Percentiles rank a stretch among this genome's conserved stretches.
phyloP scores from a whole-genome alignment of 2,888 invertebrate genomes.

The Dynastes grantii region DNA sequence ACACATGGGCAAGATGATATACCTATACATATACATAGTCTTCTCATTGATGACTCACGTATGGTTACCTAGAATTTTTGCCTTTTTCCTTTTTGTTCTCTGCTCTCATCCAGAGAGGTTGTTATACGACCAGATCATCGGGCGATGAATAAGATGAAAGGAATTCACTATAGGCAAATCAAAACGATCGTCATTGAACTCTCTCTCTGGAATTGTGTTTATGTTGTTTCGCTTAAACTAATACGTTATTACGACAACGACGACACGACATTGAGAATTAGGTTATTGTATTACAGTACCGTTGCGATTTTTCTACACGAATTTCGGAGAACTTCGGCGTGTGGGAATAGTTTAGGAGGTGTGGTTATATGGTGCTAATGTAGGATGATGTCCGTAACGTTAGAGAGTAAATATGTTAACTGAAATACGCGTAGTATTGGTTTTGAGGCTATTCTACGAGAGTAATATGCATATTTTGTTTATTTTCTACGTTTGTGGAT shows the following conservation, averaged over 20 bases:
- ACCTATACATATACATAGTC: not conserved
- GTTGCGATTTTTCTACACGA: slow-evolving; percentile 18
- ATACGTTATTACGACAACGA: not conserved
- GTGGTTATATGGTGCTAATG: slow-evolving; percentile 16
- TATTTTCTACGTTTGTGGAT: not conserved
- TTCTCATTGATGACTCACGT: slow-evolving; percentile 29
- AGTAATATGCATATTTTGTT: no score
- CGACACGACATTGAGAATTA: slow-evolving; percentile 14
- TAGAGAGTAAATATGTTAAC: not conserved
- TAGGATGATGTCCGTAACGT: no score
- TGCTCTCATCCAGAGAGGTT: not conserved
- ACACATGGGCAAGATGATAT: slow-evolving; percentile 2
- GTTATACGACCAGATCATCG: slow-evolving; percentile 7
- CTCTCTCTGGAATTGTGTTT: not conserved
- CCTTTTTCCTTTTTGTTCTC: slow-evolving; percentile 21
- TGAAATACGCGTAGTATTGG: not conserved
- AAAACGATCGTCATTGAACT: slow-evolving; percentile 3
- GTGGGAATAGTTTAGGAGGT: slow-evolving; percentile 22
- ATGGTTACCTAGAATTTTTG: slow-evolving; percentile 39
- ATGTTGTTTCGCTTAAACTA: not conserved
- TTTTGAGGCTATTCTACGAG: no score
- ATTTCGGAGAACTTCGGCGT: slow-evolving; percentile 13
- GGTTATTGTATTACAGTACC: slow-evolving; percentile 29
- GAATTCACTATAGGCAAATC: slow-evolving; percentile 32
- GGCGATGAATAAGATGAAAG: slow-evolving; percentile 35